Evolutionary conservation across 2,113 vertebrate genomes (phyloP), one percentile per base, ranked within the genome.

Genomic region (Otocyon megalotis): DNA sequence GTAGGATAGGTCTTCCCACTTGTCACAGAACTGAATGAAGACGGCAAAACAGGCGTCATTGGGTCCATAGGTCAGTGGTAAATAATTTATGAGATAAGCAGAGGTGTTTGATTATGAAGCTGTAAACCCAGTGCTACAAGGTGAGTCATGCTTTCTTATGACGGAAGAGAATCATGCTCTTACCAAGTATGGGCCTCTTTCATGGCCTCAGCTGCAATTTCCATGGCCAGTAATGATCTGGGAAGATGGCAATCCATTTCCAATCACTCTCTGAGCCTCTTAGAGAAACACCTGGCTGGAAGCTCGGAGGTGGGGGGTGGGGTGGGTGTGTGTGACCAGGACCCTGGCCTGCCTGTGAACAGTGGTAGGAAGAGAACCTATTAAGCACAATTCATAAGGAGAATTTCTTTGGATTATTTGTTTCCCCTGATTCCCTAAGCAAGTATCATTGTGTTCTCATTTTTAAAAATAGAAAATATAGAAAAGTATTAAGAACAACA

Each of bases 1-100:
- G 98, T 99, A 97, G 74, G 77, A 43, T 87, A 90, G 71, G 8
- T 95, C 82, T 98, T 50, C 60, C 54, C 30, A 24, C 22, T 19
- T 89, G 9, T 82, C 90, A 19, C 16, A 35, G 43, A 94, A 30
- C 65, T 30, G 35, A 65, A 54, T 6, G 5, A 74, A 82, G 69
- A 3, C 24, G 60, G 19, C 28, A 89, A n/a, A 89, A 86, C 24
- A 48, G 19, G 48, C 37, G 8, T 90, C 35, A 26, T 15, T 32
- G 37, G 20, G n/a, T 35, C 35, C 62, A 3, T 35, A n/a, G 48
- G 30, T 80, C 80, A 87, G 24, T 14, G 53, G 13, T 53, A 56
- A 90, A 24, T 95, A 32, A 81, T 19, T 76, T 89, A 81, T 50
- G 65, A 87, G 53, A 74, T 77, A 88, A 69, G 14, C 16, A 80